Percentiles rank a stretch among this genome's conserved stretches.
Conservation (phyloP, 2,797 vertebrate species). For the Novumbra hubbsi region DNA sequence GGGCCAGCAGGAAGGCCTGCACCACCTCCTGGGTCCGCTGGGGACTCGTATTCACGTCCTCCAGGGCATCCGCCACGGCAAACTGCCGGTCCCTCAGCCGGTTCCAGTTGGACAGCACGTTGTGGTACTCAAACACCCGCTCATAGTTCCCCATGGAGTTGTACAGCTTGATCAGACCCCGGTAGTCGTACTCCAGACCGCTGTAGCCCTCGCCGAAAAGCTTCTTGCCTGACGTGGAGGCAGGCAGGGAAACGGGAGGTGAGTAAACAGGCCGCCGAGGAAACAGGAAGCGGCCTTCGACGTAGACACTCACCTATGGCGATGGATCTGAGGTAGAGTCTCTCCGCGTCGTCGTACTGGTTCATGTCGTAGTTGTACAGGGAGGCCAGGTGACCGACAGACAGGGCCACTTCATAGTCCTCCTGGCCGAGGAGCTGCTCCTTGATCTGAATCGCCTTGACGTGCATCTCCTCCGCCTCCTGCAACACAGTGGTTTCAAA, state of each 20-base stretch:
- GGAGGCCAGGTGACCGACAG: constrained; percentile 96
- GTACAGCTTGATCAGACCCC: constrained; percentile 99
- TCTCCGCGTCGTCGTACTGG: constrained; percentile 96
- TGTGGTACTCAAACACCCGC: constrained; percentile 99
- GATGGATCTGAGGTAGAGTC: constrained; percentile 96
- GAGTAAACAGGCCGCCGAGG: neutral
- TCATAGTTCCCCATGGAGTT: constrained; percentile 98
- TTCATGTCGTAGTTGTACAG: constrained; percentile 99
- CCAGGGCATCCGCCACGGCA: constrained; percentile 94
- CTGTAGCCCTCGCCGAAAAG: constrained; percentile 99
- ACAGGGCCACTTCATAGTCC: constrained; percentile 98
- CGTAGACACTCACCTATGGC: constrained; percentile 81
- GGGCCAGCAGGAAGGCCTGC: constrained; percentile 92
- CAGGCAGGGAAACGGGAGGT: neutral
- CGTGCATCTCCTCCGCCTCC: constrained; percentile 99
- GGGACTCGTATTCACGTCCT: constrained; percentile 94
- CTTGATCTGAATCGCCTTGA: constrained; percentile 99
- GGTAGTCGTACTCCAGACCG: constrained; percentile 97
- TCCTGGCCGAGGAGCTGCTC: constrained; percentile 98
- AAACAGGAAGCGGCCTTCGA: neutral
- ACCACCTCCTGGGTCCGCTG: constrained; percentile 98
- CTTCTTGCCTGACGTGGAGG: constrained; percentile 86
- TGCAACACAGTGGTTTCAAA: constrained; percentile 46
- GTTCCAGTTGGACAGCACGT: constrained; percentile 98
- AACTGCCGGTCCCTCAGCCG: constrained; percentile 97